phyloP scores from a whole-genome alignment of 2,797 vertebrate genomes.

The Columba guinea region DNA sequence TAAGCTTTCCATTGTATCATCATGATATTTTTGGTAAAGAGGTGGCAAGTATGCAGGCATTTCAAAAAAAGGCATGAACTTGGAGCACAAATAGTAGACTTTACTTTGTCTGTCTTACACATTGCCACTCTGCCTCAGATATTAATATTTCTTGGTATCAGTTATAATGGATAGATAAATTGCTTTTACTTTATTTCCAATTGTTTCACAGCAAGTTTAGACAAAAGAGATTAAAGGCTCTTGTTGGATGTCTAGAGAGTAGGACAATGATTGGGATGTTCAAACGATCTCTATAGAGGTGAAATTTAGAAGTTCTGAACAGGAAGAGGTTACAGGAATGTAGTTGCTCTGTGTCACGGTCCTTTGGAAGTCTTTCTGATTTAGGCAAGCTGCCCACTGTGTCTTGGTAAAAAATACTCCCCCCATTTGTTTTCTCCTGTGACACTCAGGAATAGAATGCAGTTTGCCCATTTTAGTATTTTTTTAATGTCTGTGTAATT shows the following conservation, averaged over 20 bases:
- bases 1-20: constrained; percentile 49
- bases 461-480: neutral
- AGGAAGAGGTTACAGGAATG: neutral
- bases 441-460: neutral
- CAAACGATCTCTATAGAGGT: neutral
- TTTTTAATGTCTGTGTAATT: neutral
- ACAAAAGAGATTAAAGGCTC: neutral
- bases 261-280: neutral
- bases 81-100: neutral
- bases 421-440: neutral
- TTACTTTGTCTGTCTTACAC: neutral
- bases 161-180: neutral
- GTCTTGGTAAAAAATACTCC: neutral
- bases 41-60: constrained; percentile 9
- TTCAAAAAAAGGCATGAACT: constrained; percentile 5
- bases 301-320: neutral
- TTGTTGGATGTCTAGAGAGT: neutral
- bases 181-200: neutral
- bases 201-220: neutral
- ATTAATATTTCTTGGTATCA: neutral
- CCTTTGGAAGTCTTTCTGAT: neutral
- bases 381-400: neutral
- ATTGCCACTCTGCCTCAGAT: neutral
- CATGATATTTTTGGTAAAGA: constrained; percentile 41
- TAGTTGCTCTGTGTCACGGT: neutral